Conservation (phyloP, 1,140 invertebrate genomes). For the Proctacanthus coquilletti region DNA sequence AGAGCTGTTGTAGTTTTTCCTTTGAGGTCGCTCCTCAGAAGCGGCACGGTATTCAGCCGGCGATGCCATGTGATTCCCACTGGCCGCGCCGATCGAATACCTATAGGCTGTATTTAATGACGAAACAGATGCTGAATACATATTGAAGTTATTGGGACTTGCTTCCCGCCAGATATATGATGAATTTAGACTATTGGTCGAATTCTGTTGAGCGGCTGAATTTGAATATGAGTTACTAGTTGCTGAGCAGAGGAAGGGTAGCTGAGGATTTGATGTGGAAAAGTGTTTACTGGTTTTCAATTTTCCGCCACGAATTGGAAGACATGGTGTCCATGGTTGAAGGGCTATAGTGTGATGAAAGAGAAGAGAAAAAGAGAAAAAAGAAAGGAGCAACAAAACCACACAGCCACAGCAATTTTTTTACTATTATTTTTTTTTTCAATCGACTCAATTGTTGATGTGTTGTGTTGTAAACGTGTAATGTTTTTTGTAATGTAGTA, state of each 20-base stretch:
- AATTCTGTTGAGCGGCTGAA: conserved; percentile 15
- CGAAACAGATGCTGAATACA: conserved; percentile 27
- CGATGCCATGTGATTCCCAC: conserved; percentile 2
- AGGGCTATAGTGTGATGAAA: conserved; percentile 19
- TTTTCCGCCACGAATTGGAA: conserved; percentile 29
- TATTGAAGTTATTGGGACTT: conserved; percentile 28
- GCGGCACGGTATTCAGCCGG: conserved; percentile 18
- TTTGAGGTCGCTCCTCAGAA: conserved; percentile 23
- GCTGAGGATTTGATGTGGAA: conserved; percentile 29
- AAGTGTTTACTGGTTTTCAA: conserved; percentile 29
- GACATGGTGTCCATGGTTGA: conserved; percentile 29
- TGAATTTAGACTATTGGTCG: conserved; percentile 25
- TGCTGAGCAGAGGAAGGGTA: conserved; percentile 21
- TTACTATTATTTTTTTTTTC: neutral
- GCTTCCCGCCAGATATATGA: conserved; percentile 30
- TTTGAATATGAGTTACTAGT: conserved; percentile 9
- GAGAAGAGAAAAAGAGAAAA: conserved; percentile 21
- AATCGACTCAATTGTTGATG: neutral
- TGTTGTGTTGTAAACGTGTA: neutral
- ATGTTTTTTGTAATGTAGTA: neutral
- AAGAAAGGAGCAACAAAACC: conserved; percentile 1
- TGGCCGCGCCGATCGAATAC: conserved; percentile 13
- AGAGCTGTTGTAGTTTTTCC: conserved; percentile 20
- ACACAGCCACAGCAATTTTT: conserved; percentile 12
- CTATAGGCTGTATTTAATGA: conserved; percentile 18